A percentile compares a stretch with the other conserved stretches of the same genome.
Conservation (phyloP, 2,113 vertebrate genomes). For the Rhadina sibilatrix region DNA sequence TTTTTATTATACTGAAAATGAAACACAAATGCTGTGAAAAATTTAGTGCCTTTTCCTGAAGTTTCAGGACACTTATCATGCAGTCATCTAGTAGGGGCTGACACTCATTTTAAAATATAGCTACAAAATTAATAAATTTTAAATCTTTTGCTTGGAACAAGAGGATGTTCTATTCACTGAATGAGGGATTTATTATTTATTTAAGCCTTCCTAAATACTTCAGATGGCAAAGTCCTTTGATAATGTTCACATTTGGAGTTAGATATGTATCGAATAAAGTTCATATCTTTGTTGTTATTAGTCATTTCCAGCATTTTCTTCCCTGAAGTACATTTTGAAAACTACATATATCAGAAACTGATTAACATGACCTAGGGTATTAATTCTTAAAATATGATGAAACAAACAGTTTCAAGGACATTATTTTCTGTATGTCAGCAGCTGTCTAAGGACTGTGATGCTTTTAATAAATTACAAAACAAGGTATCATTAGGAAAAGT, state of each 20-base stretch:
- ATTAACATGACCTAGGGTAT: constrained; percentile 80
- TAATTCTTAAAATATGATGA: constrained; percentile 78
- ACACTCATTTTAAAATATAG: constrained; percentile 76
- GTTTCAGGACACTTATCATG: constrained; percentile 79
- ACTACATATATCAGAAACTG: constrained; percentile 79
- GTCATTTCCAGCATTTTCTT: constrained; percentile 67
- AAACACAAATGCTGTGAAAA: constrained; percentile 88
- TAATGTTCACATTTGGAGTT: constrained; percentile 41
- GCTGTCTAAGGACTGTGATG: constrained; percentile 64
- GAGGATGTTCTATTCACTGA: constrained; percentile 57
- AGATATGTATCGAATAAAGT: constrained; percentile 63
- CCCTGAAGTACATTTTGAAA: constrained; percentile 77
- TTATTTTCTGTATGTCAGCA: constrained; percentile 76
- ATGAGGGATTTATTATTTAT: constrained; percentile 75
- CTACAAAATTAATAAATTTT: constrained; percentile 75
- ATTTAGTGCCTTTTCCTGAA: constrained; percentile 80
- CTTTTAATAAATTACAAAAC: constrained; percentile 72
- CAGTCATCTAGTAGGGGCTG: constrained; percentile 50
- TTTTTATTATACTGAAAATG: constrained; percentile 90
- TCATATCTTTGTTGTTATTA: constrained; percentile 77
- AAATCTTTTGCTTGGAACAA: constrained; percentile 66
- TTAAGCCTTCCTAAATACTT: constrained; percentile 74
- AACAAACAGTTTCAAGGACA: constrained; percentile 69
- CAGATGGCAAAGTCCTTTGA: constrained; percentile 50
- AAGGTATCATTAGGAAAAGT: constrained; percentile 55